A percentile compares a stretch with the other conserved stretches of the same genome.
These are phyloP conservation scores for Probosciger aterrimus DNA, from an alignment of 2,113 vertebrate genomes.

Conservation along the genomic window DNA sequence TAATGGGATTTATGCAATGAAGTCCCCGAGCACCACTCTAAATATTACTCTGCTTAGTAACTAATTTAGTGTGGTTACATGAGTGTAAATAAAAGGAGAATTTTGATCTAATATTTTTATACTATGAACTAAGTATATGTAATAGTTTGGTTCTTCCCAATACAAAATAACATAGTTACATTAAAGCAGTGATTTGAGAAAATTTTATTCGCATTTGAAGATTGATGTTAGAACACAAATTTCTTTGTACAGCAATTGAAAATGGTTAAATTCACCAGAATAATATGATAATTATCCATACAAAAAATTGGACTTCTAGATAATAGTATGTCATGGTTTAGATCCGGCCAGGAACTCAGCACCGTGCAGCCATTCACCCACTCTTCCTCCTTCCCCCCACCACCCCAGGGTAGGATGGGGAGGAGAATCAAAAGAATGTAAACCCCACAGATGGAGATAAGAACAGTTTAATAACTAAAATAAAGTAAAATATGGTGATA, in stretches of 20 bases:
- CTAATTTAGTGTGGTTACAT: not conserved
- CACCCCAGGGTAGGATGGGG: not conserved
- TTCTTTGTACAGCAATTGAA: not conserved
- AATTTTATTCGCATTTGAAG: not conserved
- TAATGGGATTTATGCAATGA: not conserved
- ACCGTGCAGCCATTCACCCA: not conserved
- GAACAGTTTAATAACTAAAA: not conserved
- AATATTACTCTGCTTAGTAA: conserved; percentile 11
- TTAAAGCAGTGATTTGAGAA: not conserved
- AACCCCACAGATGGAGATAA: not conserved
- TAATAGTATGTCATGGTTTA: not conserved
- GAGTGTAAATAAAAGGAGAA: not conserved
- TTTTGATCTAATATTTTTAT: not conserved
- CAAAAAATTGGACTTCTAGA: not conserved
- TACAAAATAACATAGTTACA: not conserved
- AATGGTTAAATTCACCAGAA: not conserved
- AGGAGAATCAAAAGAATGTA: not conserved
- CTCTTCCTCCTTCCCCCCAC: not conserved
- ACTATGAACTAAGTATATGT: not conserved
- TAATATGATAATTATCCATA: not conserved
- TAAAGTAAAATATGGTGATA: not conserved
- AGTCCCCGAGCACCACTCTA: not conserved
- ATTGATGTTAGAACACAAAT: not conserved
- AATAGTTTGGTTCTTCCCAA: not conserved
- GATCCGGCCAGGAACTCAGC: not conserved